A percentile compares a stretch with the other conserved stretches of the same genome.
These are phyloP conservation scores for Diaperis boleti DNA, from an alignment of 2,888 invertebrate genomes.

Conservation along the genomic window DNA sequence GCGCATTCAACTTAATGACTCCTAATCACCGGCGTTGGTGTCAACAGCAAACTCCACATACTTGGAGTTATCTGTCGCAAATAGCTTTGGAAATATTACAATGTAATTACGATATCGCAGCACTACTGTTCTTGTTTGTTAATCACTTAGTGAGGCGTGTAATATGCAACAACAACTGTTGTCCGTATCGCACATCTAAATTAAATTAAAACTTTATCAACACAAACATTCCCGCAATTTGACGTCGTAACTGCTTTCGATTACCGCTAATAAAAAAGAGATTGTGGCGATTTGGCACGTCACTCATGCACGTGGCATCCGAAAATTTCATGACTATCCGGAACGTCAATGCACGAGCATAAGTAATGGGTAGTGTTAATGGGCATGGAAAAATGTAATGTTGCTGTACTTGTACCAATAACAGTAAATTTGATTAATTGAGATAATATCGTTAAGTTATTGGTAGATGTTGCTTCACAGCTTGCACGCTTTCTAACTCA, in stretches of 20 bases:
- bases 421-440: constrained; percentile 7
- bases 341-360: neutral
- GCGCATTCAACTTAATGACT: neutral
- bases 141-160: constrained; percentile 63
- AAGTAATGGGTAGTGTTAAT: neutral
- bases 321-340: constrained; percentile 31
- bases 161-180: constrained; percentile 60
- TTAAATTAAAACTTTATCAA: constrained; percentile 48
- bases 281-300: constrained; percentile 47
- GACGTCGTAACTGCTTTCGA: neutral
- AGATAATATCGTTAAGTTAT: constrained; percentile 17
- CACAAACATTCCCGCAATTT: constrained; percentile 36
- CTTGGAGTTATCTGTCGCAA: constrained; percentile 29
- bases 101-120: constrained; percentile 50
- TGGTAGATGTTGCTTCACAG: constrained; percentile 25
- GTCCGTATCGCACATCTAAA: constrained; percentile 49
- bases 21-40: neutral
- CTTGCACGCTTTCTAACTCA: constrained; percentile 27
- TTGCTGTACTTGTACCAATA: neutral
- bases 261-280: neutral
- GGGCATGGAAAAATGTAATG: neutral
- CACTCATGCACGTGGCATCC: constrained; percentile 51
- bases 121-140: constrained; percentile 61
- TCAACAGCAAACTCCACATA: constrained; percentile 28
- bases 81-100: constrained; percentile 48